Evolutionary conservation across 2,113 vertebrate species (phyloP), one percentile per base, ranked within the genome.

Genomic region (Callipepla californica): DNA sequence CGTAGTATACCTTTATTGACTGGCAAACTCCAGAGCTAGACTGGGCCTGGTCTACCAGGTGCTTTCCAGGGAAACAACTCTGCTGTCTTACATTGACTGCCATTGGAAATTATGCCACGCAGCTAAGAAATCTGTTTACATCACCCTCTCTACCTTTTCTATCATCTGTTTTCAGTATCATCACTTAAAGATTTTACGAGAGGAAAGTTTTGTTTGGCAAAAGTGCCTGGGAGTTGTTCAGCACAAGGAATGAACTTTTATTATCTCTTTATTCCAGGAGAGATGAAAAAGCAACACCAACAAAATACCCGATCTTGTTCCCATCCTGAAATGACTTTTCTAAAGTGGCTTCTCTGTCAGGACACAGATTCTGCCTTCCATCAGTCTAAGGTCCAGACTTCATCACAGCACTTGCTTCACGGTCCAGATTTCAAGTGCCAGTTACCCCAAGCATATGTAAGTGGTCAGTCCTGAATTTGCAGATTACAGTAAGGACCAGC

Each of bases 1-100:
- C 9, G 5, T 1, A 0, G 40, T 6, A 2, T 78, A 62, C 22
- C 21, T 32, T 50, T 6, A 25, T 51, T n/a, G 6, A 74, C 0
- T 7, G 10, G 53, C 38, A 25, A 22, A 12, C 28, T 74, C 57
- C 26, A 40, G 70, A 57, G n/a, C 13, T 34, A 7, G 28, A 25
- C 11, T 53, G 61, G 36, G 16, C 38, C 18, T n/a, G 16, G 55
- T n/a, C 36, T 81, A 47, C 81, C 14, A 17, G 3, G 17, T 65
- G 36, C 45, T 79, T 50, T 65, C 32, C 22, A 50, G 53, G 81
- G 50, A 87, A 87, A 36, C 55, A 65, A 30, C 69, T 89, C 74
- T 51, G n/a, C 50, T 69, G 19, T 83, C 48, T 85, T 61, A 34
- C 2, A 3, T 0, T 58, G 34, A 89, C 50, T 57, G 16, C 32